Conservation (phyloP, 2,113 vertebrate genomes). For the Andinoacara biseriatus region DNA sequence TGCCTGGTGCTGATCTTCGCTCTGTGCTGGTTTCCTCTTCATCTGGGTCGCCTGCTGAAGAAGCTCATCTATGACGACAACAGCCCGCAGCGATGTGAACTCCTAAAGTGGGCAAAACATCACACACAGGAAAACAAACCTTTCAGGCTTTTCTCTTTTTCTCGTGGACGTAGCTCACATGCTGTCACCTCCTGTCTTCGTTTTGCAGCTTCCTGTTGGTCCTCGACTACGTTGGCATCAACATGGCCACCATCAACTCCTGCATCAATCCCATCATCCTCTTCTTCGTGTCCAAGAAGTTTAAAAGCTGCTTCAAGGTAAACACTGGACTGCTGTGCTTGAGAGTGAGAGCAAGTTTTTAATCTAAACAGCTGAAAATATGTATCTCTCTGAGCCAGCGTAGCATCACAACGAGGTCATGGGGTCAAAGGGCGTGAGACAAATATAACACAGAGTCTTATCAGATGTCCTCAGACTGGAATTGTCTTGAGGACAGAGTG, state of each 20-base stretch:
- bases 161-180: not conserved
- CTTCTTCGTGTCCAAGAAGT: constrained; percentile 97
- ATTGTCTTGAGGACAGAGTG: not conserved
- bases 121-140: not conserved
- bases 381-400: not conserved
- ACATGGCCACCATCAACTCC: constrained; percentile 95
- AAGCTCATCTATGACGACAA: constrained; percentile 84
- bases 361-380: not conserved
- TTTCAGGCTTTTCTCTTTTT: not conserved
- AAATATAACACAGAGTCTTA: not conserved
- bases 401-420: constrained; percentile 11
- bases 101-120: constrained; percentile 84
- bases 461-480: not conserved
- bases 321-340: constrained; percentile 11
- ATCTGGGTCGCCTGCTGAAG: constrained; percentile 93
- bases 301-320: constrained; percentile 98
- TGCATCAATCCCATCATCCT: constrained; percentile 98
- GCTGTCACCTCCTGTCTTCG: constrained; percentile 53
- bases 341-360: not conserved
- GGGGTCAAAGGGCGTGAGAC: constrained; percentile 46
- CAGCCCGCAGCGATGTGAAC: constrained; percentile 83
- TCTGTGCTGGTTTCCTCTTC: constrained; percentile 96
- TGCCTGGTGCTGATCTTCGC: constrained; percentile 94
- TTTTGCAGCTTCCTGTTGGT: constrained; percentile 88
- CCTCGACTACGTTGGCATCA: constrained; percentile 92